These are phyloP conservation scores for Panthera leo DNA, from an alignment of 2,113 vertebrate genomes.

Conservation along the genomic window DNA sequence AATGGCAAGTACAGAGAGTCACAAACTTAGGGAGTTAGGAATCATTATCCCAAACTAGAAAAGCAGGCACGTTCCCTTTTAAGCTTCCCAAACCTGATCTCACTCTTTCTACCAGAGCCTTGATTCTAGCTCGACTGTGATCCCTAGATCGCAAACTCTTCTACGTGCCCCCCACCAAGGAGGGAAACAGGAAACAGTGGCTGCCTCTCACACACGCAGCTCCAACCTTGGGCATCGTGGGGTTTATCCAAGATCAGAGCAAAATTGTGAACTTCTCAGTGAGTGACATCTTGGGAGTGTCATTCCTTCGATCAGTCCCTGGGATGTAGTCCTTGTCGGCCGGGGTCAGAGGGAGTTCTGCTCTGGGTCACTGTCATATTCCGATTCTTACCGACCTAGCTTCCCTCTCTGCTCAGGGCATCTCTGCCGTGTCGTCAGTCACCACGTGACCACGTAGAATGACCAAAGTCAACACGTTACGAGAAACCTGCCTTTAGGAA, in stretches of 20 bases:
- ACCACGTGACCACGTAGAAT: background rate
- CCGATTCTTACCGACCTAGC: background rate
- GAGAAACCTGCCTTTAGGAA: background rate
- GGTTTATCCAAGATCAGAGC: too few species aligned
- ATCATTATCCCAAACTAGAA: background rate
- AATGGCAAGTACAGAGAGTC: background rate
- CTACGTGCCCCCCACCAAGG: background rate
- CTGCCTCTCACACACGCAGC: background rate
- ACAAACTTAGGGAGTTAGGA: background rate
- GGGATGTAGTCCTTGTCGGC: background rate
- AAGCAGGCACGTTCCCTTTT: background rate
- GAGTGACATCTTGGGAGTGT: background rate
- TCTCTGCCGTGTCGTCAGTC: background rate
- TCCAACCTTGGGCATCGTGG: background rate
- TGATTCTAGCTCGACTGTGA: background rate
- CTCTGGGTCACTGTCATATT: rapidly evolving
- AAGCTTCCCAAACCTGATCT: background rate
- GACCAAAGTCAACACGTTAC: background rate
- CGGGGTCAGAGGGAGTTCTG: rapidly evolving
- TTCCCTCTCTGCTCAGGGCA: background rate
- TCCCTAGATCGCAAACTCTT: background rate
- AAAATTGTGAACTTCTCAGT: background rate
- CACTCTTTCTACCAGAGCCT: background rate
- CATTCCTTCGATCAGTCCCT: rapidly evolving
- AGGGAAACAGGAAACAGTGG: background rate